Percentiles rank a stretch among this genome's conserved stretches.
phyloP scores from a whole-genome alignment of 2,888 invertebrate species.

The Coleophora deauratella region DNA sequence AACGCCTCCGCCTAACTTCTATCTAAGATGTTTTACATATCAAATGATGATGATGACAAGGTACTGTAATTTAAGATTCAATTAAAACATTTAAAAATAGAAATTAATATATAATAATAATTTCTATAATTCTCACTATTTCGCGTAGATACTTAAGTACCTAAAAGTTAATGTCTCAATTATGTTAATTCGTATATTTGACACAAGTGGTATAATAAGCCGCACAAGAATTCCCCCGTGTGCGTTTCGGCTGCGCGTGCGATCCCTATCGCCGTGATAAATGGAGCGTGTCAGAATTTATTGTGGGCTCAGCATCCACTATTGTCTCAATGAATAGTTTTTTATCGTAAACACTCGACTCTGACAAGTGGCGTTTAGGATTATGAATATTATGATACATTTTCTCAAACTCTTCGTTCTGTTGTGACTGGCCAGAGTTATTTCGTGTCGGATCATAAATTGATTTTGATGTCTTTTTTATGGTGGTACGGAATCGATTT shows the following conservation, averaged over 20 bases:
- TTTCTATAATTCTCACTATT: too few relatives aligned
- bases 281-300: slow-evolving; percentile 68
- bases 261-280: slow-evolving; percentile 69
- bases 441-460: slow-evolving; percentile 53
- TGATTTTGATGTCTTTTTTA: slow-evolving; percentile 65
- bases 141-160: too few relatives aligned
- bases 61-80: too few relatives aligned
- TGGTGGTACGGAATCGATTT: slow-evolving; percentile 55
- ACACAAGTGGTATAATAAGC: slow-evolving; percentile 47
- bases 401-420: slow-evolving; percentile 36
- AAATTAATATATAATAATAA: too few relatives aligned
- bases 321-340: slow-evolving; percentile 73
- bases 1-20: too few relatives aligned
- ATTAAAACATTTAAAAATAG: too few relatives aligned
- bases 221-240: slow-evolving; percentile 54
- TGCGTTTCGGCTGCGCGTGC: slow-evolving; percentile 31
- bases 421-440: slow-evolving; percentile 36
- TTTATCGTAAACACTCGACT: slow-evolving; percentile 57
- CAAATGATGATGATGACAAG: too few relatives aligned
- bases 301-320: slow-evolving; percentile 58
- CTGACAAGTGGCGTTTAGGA: slow-evolving; percentile 64
- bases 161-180: neutral
- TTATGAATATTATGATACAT: slow-evolving; percentile 58
- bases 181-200: slow-evolving; percentile 20
- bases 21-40: too few relatives aligned